phyloP scores from a whole-genome alignment of 2,113 vertebrate species.

The Leptodactylus fuscus region DNA sequence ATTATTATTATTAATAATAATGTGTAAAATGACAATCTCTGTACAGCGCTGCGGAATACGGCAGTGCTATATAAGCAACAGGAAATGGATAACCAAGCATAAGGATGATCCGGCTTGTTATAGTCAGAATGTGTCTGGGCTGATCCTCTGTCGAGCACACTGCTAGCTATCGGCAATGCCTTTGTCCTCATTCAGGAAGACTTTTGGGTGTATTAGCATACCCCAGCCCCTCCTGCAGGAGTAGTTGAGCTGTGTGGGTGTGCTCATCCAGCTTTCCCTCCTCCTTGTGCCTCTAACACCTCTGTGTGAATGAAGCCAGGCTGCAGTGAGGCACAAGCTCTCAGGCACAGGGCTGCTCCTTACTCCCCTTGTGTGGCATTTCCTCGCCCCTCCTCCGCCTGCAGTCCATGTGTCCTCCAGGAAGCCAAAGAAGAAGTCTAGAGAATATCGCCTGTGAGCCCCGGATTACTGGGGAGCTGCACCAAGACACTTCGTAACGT shows the following conservation, averaged over 20 bases:
- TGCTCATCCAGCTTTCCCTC: constrained; percentile 3
- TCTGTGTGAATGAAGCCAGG: constrained; percentile 50
- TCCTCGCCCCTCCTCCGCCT: constrained; percentile 16
- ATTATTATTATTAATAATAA: too few relatives aligned
- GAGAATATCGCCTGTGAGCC: background rate
- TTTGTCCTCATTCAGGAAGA: constrained; percentile 26
- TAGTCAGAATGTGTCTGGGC: background rate
- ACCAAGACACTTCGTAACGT: background rate
- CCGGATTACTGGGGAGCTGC: constrained; percentile 14
- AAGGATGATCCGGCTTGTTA: background rate
- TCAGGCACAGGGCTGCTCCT: constrained; percentile 7
- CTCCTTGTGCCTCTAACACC: constrained; percentile 39
- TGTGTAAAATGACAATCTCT: background rate
- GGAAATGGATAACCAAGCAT: background rate
- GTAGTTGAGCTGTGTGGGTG: background rate
- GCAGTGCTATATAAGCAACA: background rate
- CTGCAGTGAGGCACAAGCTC: background rate
- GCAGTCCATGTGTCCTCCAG: constrained; percentile 41
- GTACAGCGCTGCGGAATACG: background rate
- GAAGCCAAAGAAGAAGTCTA: background rate
- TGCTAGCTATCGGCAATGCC: constrained; percentile 1
- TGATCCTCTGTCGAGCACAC: background rate
- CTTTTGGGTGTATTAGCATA: constrained; percentile 25
- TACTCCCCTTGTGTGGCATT: background rate
- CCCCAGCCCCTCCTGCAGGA: constrained; percentile 14